Evolutionary conservation across 2,113 vertebrate species (phyloP).

Genomic region (Neofelis nebulosa): DNA sequence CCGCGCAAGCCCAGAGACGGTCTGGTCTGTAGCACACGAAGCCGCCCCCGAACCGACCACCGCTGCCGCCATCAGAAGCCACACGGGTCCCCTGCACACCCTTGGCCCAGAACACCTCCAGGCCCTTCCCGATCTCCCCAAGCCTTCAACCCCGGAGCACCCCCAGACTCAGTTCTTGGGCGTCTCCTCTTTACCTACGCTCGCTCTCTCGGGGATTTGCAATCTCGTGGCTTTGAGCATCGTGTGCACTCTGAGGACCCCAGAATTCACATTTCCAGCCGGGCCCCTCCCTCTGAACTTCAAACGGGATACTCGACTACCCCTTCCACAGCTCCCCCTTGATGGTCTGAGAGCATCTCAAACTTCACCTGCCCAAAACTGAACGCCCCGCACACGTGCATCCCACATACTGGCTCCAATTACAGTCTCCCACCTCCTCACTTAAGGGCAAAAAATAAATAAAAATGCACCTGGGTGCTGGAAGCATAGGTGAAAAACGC

Average conservation of each 20-base stretch:
- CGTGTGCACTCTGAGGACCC: neutral
- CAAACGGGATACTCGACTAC: neutral
- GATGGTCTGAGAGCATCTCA: neutral
- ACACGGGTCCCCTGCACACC: neutral
- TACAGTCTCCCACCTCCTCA: neutral
- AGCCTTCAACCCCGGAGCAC: neutral
- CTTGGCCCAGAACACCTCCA: neutral
- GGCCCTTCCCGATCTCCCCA: neutral
- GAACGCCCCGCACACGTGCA: neutral
- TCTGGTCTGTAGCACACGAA: fast-evolving
- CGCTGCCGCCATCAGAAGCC: fast-evolving
- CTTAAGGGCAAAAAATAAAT: neutral
- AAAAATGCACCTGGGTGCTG: neutral
- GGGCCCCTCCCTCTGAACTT: neutral
- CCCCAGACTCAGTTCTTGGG: neutral
- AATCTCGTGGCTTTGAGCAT: fast-evolving
- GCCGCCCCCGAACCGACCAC: neutral
- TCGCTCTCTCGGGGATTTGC: too few species aligned
- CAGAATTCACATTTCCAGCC: neutral
- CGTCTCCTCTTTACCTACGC: neutral
- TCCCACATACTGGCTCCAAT: neutral
- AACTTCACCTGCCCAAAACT: fast-evolving
- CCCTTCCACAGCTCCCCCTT: neutral
- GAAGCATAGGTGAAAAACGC: too few species aligned
- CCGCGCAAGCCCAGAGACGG: neutral